These are phyloP conservation scores for Ichneumoninae sp. DNA, from an alignment of 2,888 invertebrate genomes.

Conservation along the genomic window DNA sequence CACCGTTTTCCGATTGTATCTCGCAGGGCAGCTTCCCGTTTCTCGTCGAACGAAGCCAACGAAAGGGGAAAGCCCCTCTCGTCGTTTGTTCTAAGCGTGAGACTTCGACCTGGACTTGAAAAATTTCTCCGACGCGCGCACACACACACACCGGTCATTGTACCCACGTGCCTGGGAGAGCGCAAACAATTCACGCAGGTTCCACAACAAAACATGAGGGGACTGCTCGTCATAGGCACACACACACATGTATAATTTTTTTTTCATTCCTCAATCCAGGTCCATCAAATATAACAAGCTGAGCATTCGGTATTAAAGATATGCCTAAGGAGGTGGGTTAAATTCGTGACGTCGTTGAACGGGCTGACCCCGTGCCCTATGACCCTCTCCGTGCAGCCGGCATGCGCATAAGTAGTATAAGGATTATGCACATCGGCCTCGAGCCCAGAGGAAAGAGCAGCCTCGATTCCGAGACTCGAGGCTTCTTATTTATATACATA, in stretches of 20 bases:
- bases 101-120: conserved; percentile 53
- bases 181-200: conserved; percentile 2
- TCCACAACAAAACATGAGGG: neutral
- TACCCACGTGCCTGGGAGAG: conserved; percentile 7
- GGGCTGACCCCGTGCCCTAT: conserved; percentile 23
- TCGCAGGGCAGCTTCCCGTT: conserved; percentile 8
- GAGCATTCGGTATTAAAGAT: conserved; percentile 29
- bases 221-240: neutral
- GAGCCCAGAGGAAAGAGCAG: neutral
- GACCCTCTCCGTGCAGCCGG: neutral
- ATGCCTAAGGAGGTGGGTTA: neutral
- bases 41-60: conserved; percentile 21
- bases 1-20: conserved; percentile 6
- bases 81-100: conserved; percentile 55
- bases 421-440: conserved; percentile 25
- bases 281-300: conserved; percentile 14
- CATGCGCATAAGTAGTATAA: neutral
- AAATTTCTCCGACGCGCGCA: conserved; percentile 1
- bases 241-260: neutral
- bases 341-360: conserved; percentile 27
- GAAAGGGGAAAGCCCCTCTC: neutral
- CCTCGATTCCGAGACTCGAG: neutral
- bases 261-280: conserved; percentile 10
- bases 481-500: conserved; percentile 18
- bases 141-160: neutral